Evolutionary conservation across 2,113 vertebrate genomes (phyloP).

Genomic region (Himantopus leucocephalus): DNA sequence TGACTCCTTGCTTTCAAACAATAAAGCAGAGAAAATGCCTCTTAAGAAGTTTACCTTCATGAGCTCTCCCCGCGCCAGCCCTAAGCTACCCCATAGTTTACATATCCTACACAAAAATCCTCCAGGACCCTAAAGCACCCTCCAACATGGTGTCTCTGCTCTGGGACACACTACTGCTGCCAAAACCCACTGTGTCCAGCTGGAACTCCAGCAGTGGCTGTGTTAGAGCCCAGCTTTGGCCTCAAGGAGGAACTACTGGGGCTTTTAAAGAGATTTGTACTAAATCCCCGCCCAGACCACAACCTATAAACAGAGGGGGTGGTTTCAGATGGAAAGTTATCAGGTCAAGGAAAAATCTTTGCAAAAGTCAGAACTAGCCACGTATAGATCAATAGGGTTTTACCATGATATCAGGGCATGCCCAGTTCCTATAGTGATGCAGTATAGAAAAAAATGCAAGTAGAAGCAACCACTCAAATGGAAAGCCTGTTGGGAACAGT

Average conservation of each 20-base stretch:
- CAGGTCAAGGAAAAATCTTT: background rate
- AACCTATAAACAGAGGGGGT: background rate
- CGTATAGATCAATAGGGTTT: background rate
- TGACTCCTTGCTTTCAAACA: background rate
- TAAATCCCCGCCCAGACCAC: background rate
- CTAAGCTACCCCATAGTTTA: background rate
- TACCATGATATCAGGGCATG: background rate
- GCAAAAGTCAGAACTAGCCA: background rate
- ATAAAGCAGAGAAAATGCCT: background rate
- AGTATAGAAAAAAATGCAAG: background rate
- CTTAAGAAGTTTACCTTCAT: background rate
- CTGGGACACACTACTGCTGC: background rate
- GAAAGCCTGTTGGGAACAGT: background rate
- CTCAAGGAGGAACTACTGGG: background rate
- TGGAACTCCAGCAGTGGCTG: background rate
- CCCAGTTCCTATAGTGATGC: background rate
- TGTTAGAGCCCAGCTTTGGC: background rate
- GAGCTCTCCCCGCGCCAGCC: background rate
- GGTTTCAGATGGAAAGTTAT: background rate
- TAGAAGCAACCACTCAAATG: background rate
- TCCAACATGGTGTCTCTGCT: background rate
- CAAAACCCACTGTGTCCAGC: background rate
- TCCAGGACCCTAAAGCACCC: background rate
- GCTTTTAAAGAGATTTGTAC: background rate
- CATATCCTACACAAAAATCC: background rate